phyloP scores from a whole-genome alignment of 2,113 vertebrate genomes.

The Anser cygnoides region DNA sequence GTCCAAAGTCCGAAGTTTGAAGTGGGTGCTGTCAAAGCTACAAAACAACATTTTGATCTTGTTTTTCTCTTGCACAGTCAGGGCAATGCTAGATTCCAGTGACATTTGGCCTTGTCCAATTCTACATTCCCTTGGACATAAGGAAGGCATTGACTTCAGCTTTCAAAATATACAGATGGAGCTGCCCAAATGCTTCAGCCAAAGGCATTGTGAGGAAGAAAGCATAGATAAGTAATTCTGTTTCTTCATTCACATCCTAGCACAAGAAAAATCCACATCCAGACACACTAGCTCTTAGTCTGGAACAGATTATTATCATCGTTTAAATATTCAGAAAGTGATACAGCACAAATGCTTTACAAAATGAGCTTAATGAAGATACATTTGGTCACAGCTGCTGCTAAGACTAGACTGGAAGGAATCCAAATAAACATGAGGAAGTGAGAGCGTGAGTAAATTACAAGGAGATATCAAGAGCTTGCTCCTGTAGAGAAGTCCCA shows the following conservation, averaged over 20 bases:
- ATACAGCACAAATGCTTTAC: not conserved
- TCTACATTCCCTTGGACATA: not conserved
- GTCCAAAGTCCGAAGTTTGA: not conserved
- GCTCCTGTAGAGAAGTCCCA: constrained; percentile 4
- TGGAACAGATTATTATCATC: not conserved
- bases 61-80: not conserved
- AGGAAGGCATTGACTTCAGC: not conserved
- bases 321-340: not conserved
- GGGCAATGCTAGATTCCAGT: not conserved
- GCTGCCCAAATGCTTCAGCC: not conserved
- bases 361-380: not conserved
- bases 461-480: not conserved
- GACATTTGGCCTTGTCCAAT: not conserved
- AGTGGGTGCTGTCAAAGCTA: not conserved
- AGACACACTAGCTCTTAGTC: not conserved
- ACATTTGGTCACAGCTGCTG: constrained; percentile 36
- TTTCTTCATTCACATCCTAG: not conserved
- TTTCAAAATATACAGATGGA: not conserved
- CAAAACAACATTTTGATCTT: not conserved
- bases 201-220: not conserved
- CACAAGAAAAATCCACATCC: not conserved
- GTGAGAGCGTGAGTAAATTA: not conserved
- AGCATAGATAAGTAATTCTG: not conserved
- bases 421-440: not conserved
- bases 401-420: not conserved